These are phyloP conservation scores for Pithys albifrons DNA, from an alignment of 2,113 vertebrate genomes.

Conservation along the genomic window DNA sequence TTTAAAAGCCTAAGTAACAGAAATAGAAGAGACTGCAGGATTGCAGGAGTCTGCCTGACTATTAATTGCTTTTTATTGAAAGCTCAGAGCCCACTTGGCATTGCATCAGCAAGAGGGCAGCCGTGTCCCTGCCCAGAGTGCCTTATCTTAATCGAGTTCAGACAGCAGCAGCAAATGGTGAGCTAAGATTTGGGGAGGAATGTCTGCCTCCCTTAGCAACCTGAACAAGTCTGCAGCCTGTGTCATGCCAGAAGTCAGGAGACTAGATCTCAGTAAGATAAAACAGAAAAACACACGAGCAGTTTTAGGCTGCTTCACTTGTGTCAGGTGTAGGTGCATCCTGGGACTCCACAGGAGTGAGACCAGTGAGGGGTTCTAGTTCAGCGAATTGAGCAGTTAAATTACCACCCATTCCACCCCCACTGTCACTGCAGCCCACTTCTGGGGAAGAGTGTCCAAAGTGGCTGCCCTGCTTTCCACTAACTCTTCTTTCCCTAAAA, in stretches of 20 bases:
- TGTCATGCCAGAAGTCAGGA: background rate
- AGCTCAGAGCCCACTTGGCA: background rate
- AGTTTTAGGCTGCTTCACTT: background rate
- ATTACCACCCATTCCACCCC: accelerated
- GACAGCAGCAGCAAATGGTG: background rate
- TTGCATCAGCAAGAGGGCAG: background rate
- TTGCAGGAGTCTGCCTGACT: constrained; percentile 10
- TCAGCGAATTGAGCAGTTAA: background rate
- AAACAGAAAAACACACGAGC: background rate
- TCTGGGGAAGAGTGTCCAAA: background rate
- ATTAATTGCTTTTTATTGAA: constrained; percentile 37
- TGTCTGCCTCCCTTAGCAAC: constrained; percentile 9
- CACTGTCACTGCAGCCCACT: background rate
- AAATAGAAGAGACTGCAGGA: constrained; percentile 35
- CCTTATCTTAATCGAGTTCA: background rate
- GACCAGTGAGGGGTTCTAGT: background rate
- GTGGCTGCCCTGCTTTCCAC: background rate
- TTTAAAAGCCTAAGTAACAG: constrained; percentile 27
- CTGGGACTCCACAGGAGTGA: no score
- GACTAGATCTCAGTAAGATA: background rate
- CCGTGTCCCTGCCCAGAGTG: background rate
- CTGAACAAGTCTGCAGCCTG: background rate
- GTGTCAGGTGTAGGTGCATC: background rate
- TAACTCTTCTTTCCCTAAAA: background rate
- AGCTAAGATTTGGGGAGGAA: background rate